Percentiles rank a stretch among this genome's conserved stretches.
Conservation (phyloP, 2,797 vertebrate species). For the Rhynchotus rufescens region DNA sequence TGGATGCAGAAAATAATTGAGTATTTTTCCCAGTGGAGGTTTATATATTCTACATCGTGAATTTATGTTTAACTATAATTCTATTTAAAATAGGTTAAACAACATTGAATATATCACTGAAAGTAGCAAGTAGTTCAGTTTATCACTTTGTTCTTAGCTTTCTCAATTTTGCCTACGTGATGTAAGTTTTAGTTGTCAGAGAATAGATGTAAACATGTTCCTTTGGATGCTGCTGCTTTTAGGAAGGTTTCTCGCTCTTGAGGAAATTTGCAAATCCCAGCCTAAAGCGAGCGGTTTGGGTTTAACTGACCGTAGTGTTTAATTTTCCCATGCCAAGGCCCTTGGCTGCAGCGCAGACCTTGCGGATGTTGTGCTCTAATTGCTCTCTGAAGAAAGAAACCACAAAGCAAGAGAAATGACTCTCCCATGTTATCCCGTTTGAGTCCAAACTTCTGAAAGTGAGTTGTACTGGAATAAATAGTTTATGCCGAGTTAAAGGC, state of each 20-base stretch:
- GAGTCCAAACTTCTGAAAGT: not conserved
- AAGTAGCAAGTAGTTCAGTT: not conserved
- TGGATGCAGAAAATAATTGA: conserved; percentile 28
- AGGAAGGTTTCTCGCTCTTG: not conserved
- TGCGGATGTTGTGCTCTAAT: not conserved
- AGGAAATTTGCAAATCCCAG: not conserved
- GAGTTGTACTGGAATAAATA: not conserved
- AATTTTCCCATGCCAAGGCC: not conserved
- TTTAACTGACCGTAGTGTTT: not conserved
- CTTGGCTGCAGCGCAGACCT: not conserved
- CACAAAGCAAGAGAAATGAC: not conserved
- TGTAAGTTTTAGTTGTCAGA: not conserved
- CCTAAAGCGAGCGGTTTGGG: not conserved
- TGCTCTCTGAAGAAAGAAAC: not conserved
- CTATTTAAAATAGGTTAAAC: not conserved
- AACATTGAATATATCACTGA: not conserved
- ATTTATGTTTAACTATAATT: conserved; percentile 38
- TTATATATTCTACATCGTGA: not conserved
- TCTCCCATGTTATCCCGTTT: not conserved
- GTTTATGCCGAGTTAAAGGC: not conserved
- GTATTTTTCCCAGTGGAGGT: conserved; percentile 11
- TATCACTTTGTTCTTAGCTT: not conserved
- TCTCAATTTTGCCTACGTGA: not conserved
- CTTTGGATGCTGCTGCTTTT: not conserved
- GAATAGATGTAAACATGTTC: not conserved